These are phyloP conservation scores for Spizaetus ornatus DNA, from an alignment of 2,113 vertebrate genomes.

Conservation along the genomic window DNA sequence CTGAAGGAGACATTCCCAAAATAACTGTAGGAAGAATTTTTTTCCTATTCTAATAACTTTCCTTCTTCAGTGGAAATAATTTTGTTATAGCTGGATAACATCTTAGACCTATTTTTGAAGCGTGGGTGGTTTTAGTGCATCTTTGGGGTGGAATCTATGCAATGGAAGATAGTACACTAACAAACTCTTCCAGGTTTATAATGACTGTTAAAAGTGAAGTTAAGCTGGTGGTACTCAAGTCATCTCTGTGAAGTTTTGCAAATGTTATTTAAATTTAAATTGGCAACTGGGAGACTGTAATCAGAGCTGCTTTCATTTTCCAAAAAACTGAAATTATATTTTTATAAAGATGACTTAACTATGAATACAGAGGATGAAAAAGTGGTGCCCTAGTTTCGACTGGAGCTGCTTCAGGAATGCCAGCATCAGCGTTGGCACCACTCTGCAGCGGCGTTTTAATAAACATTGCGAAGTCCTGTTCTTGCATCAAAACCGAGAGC, in stretches of 20 bases:
- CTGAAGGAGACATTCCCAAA: background rate
- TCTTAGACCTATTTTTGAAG: background rate
- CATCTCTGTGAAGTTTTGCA: background rate
- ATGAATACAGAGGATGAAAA: background rate
- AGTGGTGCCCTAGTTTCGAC: background rate
- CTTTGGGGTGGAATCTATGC: background rate
- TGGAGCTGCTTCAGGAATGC: background rate
- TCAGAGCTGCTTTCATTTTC: background rate
- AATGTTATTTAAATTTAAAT: background rate
- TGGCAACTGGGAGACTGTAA: background rate
- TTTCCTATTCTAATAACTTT: constrained; percentile 6
- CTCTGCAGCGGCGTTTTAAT: background rate
- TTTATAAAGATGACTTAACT: background rate
- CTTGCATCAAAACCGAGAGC: background rate
- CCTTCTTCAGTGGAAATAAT: background rate
- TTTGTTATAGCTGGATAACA: background rate
- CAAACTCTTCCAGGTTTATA: background rate
- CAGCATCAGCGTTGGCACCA: background rate
- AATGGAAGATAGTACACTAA: background rate
- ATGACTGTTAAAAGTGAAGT: background rate
- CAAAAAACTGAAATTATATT: background rate
- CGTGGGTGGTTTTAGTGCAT: background rate
- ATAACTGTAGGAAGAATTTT: background rate
- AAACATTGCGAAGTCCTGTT: background rate
- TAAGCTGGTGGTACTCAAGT: background rate